phyloP scores from a whole-genome alignment of 1,140 invertebrate genomes.

The Drosophila albomicans region DNA sequence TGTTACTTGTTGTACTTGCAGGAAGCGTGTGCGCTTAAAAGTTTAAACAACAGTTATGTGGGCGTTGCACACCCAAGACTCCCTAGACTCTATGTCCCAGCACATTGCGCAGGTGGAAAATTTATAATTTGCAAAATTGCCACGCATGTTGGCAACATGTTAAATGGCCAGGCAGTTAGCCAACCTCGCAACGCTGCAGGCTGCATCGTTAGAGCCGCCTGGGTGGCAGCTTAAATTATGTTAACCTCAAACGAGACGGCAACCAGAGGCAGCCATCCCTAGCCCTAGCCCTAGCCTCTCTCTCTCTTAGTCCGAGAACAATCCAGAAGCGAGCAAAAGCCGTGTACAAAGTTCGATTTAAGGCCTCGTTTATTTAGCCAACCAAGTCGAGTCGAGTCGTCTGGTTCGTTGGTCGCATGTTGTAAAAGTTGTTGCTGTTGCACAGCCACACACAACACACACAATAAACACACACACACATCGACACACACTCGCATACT shows the following conservation, averaged over 20 bases:
- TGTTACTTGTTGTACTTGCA: slow-evolving; percentile 36
- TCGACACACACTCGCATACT: too few species aligned
- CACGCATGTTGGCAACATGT: slow-evolving; percentile 77
- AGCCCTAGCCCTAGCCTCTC: slow-evolving; percentile 4
- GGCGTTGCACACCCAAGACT: background rate
- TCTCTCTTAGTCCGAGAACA: slow-evolving; percentile 9
- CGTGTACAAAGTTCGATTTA: slow-evolving; percentile 82
- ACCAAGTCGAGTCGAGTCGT: slow-evolving; percentile 49
- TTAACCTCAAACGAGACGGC: slow-evolving; percentile 82
- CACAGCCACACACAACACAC: slow-evolving; percentile 77
- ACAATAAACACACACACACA: slow-evolving; percentile 2
- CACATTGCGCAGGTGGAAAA: slow-evolving; percentile 80
- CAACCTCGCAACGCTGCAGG: slow-evolving; percentile 12
- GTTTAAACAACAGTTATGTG: slow-evolving; percentile 64
- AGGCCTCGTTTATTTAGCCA: slow-evolving; percentile 80
- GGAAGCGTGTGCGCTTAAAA: slow-evolving; percentile 75
- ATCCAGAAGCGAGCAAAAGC: slow-evolving; percentile 35
- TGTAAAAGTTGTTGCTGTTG: slow-evolving; percentile 77
- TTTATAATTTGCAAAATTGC: slow-evolving; percentile 81
- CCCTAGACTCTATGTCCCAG: slow-evolving; percentile 39
- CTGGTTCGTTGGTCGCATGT: slow-evolving; percentile 74
- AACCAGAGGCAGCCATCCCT: slow-evolving; percentile 26
- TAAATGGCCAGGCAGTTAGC: slow-evolving; percentile 70
- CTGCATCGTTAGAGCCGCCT: slow-evolving; percentile 50
- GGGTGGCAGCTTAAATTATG: slow-evolving; percentile 73